phyloP scores from a whole-genome alignment of 2,797 vertebrate species.

The Acipenser transmontanus region DNA sequence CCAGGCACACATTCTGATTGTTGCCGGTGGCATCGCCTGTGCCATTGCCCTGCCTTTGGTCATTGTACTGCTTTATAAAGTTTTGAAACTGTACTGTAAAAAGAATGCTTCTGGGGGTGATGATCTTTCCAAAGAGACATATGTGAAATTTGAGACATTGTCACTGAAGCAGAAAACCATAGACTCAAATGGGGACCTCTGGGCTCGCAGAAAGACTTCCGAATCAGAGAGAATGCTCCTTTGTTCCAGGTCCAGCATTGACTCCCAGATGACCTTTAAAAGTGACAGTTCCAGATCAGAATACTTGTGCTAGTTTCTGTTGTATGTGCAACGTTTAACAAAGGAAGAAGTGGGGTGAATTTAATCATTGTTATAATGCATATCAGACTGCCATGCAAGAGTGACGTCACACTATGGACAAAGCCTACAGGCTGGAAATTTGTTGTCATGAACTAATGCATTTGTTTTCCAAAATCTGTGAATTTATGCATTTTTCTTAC shows the following conservation, averaged over 20 bases:
- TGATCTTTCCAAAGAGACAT: constrained; percentile 84
- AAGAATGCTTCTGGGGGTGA: constrained; percentile 53
- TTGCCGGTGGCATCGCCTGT: constrained; percentile 67
- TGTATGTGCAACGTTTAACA: too few species aligned
- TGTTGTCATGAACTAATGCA: too few species aligned
- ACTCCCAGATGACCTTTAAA: constrained; percentile 83
- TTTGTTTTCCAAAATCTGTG: too few species aligned
- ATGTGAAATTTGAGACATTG: constrained; percentile 88
- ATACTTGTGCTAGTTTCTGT: constrained; percentile 67
- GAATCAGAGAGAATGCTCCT: constrained; percentile 85
- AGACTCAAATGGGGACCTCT: constrained; percentile 65
- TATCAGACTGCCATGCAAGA: too few species aligned
- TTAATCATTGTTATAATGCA: too few species aligned
- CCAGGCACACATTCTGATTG: constrained; percentile 54
- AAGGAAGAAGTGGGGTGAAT: too few species aligned
- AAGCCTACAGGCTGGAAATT: too few species aligned
- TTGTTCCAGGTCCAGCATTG: constrained; percentile 81
- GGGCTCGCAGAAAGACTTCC: constrained; percentile 71
- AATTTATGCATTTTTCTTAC: too few species aligned
- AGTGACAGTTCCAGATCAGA: constrained; percentile 75
- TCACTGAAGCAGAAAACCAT: constrained; percentile 74
- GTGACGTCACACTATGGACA: too few species aligned
- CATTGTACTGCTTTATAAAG: constrained; percentile 81
- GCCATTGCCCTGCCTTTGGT: constrained; percentile 71
- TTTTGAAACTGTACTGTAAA: constrained; percentile 70